Evolutionary conservation across 2,888 invertebrate species (phyloP).

Genomic region (Caradrina clavipalpis): DNA sequence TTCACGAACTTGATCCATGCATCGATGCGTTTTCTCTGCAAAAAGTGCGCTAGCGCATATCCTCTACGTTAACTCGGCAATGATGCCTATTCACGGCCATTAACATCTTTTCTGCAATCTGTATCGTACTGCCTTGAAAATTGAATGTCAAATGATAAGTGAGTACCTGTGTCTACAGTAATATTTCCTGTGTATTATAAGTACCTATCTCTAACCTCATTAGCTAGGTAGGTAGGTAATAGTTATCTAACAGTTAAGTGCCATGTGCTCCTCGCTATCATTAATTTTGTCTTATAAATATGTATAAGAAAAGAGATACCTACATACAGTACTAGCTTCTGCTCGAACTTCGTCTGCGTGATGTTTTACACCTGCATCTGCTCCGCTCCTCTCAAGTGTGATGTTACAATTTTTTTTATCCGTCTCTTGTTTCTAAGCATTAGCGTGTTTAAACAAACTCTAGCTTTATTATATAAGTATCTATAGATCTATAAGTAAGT

Average conservation of each 20-base stretch:
- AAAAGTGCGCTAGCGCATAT: constrained; percentile 10
- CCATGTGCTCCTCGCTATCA: not conserved
- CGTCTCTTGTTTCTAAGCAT: too few species aligned
- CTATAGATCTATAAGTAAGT: too few species aligned
- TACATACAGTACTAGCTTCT: not conserved
- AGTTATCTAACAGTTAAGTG: too few species aligned
- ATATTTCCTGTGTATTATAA: not conserved
- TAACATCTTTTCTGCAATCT: not conserved
- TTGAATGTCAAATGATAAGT: constrained; percentile 1
- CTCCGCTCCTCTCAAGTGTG: too few species aligned
- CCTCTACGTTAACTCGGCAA: not conserved
- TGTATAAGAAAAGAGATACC: not conserved
- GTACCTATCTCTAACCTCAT: constrained; percentile 1
- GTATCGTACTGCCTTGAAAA: not conserved
- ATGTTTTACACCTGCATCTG: too few species aligned
- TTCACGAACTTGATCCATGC: constrained; percentile 42
- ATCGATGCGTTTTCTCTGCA: constrained; percentile 17
- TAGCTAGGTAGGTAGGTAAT: not conserved
- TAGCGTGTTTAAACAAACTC: too few species aligned
- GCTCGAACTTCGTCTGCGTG: too few species aligned
- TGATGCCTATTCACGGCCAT: not conserved
- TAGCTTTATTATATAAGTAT: too few species aligned
- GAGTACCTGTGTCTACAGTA: not conserved
- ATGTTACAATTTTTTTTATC: too few species aligned
- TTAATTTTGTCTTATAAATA: not conserved